Base-by-base conservation (phyloP, 1,140 invertebrate genomes). In the Formica selysi region DNA sequence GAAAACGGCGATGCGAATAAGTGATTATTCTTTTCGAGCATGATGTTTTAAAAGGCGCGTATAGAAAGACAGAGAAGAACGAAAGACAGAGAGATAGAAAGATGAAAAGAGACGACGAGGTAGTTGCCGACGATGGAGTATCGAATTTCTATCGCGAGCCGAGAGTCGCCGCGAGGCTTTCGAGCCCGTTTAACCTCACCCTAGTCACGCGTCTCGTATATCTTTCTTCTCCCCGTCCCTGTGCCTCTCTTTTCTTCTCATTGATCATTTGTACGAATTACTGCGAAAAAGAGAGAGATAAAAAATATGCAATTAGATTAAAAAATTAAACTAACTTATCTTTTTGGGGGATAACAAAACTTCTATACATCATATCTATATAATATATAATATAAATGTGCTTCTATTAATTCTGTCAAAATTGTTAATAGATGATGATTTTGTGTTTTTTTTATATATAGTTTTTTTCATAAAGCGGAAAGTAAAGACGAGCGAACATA, bases 121-220 rank as follows among this genome's bases (percentile, higher is more conserved):
- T 51, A 51, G 41, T 11, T 62, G 38, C 57, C 41, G 62, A 79
- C 64, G 41, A 79, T 32, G 62, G 74, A 26, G 36, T 62, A 62
- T 79, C 62, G 44, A 29, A 67, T 76, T 76, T 76, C 74, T 76
- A 76, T 79, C 13, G 62, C n/a, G 61, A 79, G 29, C 29, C 61
- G 65, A 79, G 76, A 79, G 32, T 13, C 41, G 13, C 41, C 76
- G 41, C 62, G 59, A 54, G 41, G 76, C 61, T 51, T n/a, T 67
- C 32, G 44, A 79, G 41, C n/a, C 13, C 7, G 29, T 36, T 79
- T 67, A 41, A 65, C 44, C 36, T 79, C 29, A 51, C 19, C 41
- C 44, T 78, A 41, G 19, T 36, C 59, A 41, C 36, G 48, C 22
- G 22, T 70, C 41, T 32, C 29, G 16, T 65, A 13, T 54, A 3